Base-by-base conservation (phyloP, 2,888 invertebrate species). In the Sinelater perroti region DNA sequence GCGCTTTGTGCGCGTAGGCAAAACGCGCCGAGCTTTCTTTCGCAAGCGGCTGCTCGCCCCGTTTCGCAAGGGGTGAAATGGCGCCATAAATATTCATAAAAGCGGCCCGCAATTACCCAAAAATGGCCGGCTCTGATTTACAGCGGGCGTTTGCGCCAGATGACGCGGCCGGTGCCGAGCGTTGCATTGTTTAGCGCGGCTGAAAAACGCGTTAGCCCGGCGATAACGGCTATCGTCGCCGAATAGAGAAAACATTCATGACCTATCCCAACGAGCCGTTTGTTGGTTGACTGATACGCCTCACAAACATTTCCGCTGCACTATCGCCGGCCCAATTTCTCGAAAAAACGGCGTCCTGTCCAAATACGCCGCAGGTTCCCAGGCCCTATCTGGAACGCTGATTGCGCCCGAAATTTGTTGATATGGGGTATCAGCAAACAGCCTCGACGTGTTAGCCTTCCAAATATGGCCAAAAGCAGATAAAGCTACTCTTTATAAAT, bases 61-160 rank as follows among this genome's bases (percentile, higher is more conserved):
- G n/a, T 57, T 57, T 57, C 55, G 61, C 56, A 61, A 51, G 40
- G 56, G 53, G 56, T 56, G 54, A 56, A 61, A 53, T 30, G 16
- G 20, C 36, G 26, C 20, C 47, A 44, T 51, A 54, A 54, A 59
- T 59, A 54, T 59, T 54, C 59, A 59, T 59, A 59, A 57, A 57
- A 30, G n/a, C n/a, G n/a, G n/a, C n/a, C n/a, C n/a, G n/a, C n/a
- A n/a, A n/a, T n/a, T n/a, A n/a, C 17, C 11, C 16, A 3, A 40
- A 24, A 11, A 3, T 26, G 13, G 17, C 3, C 3, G 35, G 3
- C 13, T n/a, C 1, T 36, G 18, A 36, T 36, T 36, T 36, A 36
- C 16, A 36, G 11, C 2, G 10, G n/a, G 17, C 24, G 24, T 24
- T 24, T 24, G n/a, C 7, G 7, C 24, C 7, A 7, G 5, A 24